Base-by-base conservation (phyloP, 2,113 vertebrate species). In the Pogona vitticeps region DNA sequence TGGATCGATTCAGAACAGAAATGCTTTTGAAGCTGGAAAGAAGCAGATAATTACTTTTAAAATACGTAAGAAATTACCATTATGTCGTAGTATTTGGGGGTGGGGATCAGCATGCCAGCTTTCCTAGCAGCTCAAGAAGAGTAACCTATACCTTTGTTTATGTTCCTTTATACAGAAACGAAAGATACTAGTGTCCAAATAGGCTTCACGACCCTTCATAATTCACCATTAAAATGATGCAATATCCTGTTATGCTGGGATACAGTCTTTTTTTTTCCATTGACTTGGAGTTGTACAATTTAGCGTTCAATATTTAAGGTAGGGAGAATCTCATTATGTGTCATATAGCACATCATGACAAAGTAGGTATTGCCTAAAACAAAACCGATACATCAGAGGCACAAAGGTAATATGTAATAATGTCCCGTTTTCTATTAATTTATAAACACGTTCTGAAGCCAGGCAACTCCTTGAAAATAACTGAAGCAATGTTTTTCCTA, bases 291-390 rank as follows among this genome's bases (percentile, higher is more conserved):
- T 77, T 23, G 84, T 87, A 61, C 83, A 88, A 84, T 67, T 85
- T 80, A 63, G 71, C 68, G 40, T 83, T 94, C 88, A 18, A 76
- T 10, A 92, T 76, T 65, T 56, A 70, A 82, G 59, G 90, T 77
- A 68, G 65, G 75, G 71, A 86, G 86, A 92, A 85, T n/a, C 79
- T 86, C 80, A 89, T 18, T 78, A 86, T 42, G 77, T 91, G 92
- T 91, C 23, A 7, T 67, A 92, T 70, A 93, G 90, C 80, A 86
- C 87, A 67, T 61, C 40, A n/a, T 38, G 38, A 76, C 76, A 58
- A 81, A 80, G 58, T 91, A 88, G 83, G 72, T 91, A 80, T 91
- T 94, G 94, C 93, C 93, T 95, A 91, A 65, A 68, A 58, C 63
- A 91, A 91, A 77, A 85, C 72, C 89, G 84, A 91, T 83, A 83